phyloP scores from a whole-genome alignment of 2,113 vertebrate genomes.

The Pelvicachromis taeniatus region DNA sequence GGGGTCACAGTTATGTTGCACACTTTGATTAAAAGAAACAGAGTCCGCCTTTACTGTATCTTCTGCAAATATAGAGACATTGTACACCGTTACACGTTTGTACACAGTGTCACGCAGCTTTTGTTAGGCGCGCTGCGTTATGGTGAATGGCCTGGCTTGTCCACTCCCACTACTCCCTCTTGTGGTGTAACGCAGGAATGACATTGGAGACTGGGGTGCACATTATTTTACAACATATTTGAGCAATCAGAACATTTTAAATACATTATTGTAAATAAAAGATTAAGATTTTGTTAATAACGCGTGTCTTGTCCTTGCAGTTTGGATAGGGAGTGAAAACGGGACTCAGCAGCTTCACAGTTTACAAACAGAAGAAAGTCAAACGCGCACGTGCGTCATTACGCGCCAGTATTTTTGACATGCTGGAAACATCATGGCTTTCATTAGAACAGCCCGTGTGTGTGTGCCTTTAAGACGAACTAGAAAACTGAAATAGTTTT shows the following conservation, averaged over 20 bases:
- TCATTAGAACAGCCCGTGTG: no score
- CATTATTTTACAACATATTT: background rate
- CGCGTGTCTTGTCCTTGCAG: no score
- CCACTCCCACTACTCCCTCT: background rate
- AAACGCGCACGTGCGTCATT: no score
- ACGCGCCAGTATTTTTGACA: no score
- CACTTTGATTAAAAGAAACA: background rate
- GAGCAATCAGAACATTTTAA: background rate
- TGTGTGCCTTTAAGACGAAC: no score
- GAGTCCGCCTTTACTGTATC: background rate
- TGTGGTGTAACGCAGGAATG: background rate
- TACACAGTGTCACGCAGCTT: rapidly evolving
- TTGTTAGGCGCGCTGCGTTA: background rate
- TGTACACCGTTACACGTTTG: background rate
- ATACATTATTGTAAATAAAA: no score
- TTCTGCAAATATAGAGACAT: background rate
- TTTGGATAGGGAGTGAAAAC: no score
- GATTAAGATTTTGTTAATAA: no score
- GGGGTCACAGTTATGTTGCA: rapidly evolving
- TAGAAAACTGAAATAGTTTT: background rate
- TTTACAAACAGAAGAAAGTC: no score
- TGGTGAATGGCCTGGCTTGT: background rate
- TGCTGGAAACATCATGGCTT: no score
- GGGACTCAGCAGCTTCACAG: no score
- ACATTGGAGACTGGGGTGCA: background rate